These are phyloP conservation scores for Corbicula japonica DNA, from an alignment of 2,888 invertebrate genomes.

Conservation along the genomic window DNA sequence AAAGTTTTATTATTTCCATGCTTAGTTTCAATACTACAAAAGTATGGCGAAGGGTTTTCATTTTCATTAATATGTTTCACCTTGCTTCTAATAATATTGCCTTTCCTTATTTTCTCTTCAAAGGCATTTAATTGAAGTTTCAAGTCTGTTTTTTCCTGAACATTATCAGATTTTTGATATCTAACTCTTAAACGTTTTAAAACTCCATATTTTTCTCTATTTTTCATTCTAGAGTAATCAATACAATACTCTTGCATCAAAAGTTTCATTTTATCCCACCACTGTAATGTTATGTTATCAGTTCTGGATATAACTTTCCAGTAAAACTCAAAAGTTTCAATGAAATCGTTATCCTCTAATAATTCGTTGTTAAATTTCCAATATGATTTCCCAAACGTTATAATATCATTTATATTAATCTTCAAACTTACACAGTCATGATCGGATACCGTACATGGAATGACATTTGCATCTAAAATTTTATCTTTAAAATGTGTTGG, in stretches of 20 bases:
- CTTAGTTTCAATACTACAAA: constrained; percentile 22
- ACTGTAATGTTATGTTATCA: constrained; percentile 12
- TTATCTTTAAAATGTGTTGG: too few relatives aligned
- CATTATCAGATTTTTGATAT: constrained; percentile 8
- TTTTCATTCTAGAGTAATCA: constrained; percentile 17
- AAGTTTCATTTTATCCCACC: constrained; percentile 36
- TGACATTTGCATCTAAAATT: too few relatives aligned
- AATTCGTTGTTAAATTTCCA: constrained; percentile 27
- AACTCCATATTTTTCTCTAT: constrained; percentile 16
- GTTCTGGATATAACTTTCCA: constrained; percentile 36
- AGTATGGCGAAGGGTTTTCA: constrained; percentile 25
- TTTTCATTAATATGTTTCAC: constrained; percentile 17
- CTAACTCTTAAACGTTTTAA: constrained; percentile 6
- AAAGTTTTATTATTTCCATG: constrained; percentile 13
- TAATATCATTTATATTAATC: neutral
- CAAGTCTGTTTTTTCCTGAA: constrained; percentile 9
- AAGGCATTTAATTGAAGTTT: constrained; percentile 8
- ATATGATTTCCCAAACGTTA: constrained; percentile 19
- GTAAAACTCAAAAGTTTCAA: constrained; percentile 28
- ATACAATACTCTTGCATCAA: constrained; percentile 27
- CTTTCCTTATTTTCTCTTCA: constrained; percentile 19
- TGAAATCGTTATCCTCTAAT: constrained; percentile 8
- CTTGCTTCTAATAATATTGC: constrained; percentile 32
- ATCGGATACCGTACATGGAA: too few relatives aligned
- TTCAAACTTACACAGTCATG: too few relatives aligned